Conservation (phyloP, 2,113 vertebrate genomes). For the Eolophus roseicapilla region DNA sequence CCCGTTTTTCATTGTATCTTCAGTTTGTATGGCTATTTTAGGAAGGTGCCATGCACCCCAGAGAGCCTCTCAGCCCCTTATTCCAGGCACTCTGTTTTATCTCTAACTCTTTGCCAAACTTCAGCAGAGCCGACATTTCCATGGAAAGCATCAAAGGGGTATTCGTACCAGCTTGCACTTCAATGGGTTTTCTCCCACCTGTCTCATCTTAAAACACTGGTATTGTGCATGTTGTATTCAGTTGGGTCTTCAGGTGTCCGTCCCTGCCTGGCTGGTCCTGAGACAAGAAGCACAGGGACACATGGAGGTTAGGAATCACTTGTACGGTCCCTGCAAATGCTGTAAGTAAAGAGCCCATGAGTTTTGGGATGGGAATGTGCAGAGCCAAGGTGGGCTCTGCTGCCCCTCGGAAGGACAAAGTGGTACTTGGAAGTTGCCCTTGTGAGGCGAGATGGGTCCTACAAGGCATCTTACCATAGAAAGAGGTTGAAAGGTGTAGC, state of each 20-base stretch:
- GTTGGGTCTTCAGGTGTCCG: neutral
- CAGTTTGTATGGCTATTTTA: slow-evolving; percentile 37
- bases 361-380: neutral
- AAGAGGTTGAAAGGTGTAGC: fast-evolving
- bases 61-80: neutral
- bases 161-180: neutral
- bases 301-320: neutral
- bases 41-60: slow-evolving; percentile 4
- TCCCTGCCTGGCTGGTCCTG: neutral
- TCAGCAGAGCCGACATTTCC: neutral
- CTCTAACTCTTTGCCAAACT: neutral
- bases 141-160: neutral
- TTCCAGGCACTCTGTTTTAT: slow-evolving; percentile 8
- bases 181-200: neutral
- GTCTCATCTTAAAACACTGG: neutral
- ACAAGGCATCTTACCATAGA: neutral
- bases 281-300: neutral
- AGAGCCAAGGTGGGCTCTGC: neutral
- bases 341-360: neutral
- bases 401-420: neutral
- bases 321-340: neutral
- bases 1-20: neutral
- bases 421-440: neutral
- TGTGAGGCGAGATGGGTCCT: neutral
- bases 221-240: neutral